phyloP scores from a whole-genome alignment of 2,113 vertebrate genomes.

The Peromyscus leucopus region DNA sequence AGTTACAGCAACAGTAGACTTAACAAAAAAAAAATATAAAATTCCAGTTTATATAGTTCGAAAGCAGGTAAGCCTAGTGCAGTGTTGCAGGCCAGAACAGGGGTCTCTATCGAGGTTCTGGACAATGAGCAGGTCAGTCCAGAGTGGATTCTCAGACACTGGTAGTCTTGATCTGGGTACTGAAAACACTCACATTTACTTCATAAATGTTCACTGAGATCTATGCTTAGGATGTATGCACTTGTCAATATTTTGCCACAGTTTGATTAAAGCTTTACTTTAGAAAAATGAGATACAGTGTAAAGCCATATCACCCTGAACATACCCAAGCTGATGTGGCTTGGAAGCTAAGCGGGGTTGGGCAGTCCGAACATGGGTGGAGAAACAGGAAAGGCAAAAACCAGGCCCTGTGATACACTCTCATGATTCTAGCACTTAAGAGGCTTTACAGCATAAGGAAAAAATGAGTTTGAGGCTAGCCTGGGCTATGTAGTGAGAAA shows the following conservation, averaged over 20 bases:
- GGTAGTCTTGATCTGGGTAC: neutral
- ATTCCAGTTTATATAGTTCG: constrained; percentile 16
- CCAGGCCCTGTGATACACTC: neutral
- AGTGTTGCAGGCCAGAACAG: neutral
- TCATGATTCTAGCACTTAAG: neutral
- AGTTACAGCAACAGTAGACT: neutral
- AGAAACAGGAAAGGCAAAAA: neutral
- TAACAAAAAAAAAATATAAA: constrained; percentile 27
- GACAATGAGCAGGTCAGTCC: neutral
- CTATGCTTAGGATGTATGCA: neutral
- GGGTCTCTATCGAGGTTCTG: neutral
- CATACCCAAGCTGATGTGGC: neutral
- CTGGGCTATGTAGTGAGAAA: neutral
- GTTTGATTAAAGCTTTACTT: constrained; percentile 23
- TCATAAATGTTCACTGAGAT: neutral
- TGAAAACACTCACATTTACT: neutral
- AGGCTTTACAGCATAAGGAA: neutral
- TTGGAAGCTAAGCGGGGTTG: neutral
- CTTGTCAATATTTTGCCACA: neutral
- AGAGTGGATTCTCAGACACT: neutral
- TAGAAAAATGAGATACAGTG: neutral
- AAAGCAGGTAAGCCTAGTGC: neutral
- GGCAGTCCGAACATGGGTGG: neutral
- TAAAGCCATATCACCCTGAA: neutral
- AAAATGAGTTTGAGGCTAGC: neutral